A percentile compares a stretch with the other conserved stretches of the same genome.
phyloP scores from a whole-genome alignment of 2,113 vertebrate species.

The Neotoma lepida region DNA sequence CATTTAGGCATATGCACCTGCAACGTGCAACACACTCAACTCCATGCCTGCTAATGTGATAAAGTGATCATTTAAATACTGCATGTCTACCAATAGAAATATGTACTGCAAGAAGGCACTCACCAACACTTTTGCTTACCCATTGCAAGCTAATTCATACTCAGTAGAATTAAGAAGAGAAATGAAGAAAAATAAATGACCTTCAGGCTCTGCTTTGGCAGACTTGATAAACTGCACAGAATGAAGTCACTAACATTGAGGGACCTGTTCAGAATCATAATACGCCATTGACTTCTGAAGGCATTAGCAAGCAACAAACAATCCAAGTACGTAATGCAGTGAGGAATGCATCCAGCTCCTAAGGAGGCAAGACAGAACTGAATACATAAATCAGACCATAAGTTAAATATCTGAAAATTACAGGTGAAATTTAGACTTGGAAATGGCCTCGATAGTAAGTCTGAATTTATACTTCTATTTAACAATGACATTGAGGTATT shows the following conservation, averaged over 20 bases:
- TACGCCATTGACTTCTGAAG: neutral
- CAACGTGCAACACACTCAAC: neutral
- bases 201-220: neutral
- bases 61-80: neutral
- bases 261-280: neutral
- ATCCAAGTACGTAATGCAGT: neutral
- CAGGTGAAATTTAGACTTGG: neutral
- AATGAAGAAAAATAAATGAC: slow-evolving; percentile 12
- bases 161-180: neutral
- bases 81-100: neutral
- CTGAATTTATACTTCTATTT: neutral
- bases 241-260: neutral
- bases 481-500: neutral
- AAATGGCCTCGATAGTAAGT: slow-evolving; percentile 22
- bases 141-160: slow-evolving; percentile 15
- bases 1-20: neutral
- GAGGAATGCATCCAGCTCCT: neutral
- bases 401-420: slow-evolving; percentile 7
- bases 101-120: neutral
- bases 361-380: slow-evolving; percentile 10
- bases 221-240: neutral
- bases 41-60: neutral
- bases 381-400: neutral
- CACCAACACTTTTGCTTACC: neutral
- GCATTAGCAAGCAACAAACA: neutral